Conservation (phyloP, 2,888 invertebrate species). For the Plagiodera versicolora region DNA sequence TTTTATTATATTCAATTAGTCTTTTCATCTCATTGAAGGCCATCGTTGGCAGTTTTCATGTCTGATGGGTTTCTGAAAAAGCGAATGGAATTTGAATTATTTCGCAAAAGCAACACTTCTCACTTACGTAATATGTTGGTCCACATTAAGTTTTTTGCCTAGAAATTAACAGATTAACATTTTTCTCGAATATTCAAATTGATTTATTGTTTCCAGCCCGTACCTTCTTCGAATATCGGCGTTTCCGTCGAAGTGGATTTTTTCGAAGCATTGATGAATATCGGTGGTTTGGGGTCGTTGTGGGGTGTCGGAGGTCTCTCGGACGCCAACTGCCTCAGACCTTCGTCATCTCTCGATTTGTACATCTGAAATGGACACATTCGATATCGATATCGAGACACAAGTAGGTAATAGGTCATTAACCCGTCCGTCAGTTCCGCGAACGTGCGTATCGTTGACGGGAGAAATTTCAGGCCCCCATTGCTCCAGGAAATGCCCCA, state of each 20-base stretch:
- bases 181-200: not conserved
- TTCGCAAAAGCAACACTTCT: too few relatives aligned
- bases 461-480: conserved; percentile 67
- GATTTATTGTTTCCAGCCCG: too few relatives aligned
- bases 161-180: not conserved
- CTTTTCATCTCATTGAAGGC: too few relatives aligned
- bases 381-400: not conserved
- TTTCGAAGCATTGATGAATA: conserved; percentile 3
- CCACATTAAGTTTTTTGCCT: not conserved
- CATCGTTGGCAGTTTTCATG: too few relatives aligned
- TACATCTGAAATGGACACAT: conserved; percentile 37
- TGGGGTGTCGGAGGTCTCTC: conserved; percentile 29
- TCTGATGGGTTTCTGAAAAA: too few relatives aligned
- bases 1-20: too few relatives aligned
- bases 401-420: too few relatives aligned
- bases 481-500: conserved; percentile 67
- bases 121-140: not conserved
- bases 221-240: not conserved
- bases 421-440: conserved; percentile 50
- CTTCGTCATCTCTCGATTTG: conserved; percentile 37
- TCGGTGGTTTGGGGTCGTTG: conserved; percentile 4
- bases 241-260: not conserved
- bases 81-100: too few relatives aligned
- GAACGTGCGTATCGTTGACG: conserved; percentile 51
- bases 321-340: conserved; percentile 24